Evolutionary conservation across 2,797 vertebrate genomes (phyloP), one percentile per base, ranked within the genome.

Genomic region (Fistularia commersonii): DNA sequence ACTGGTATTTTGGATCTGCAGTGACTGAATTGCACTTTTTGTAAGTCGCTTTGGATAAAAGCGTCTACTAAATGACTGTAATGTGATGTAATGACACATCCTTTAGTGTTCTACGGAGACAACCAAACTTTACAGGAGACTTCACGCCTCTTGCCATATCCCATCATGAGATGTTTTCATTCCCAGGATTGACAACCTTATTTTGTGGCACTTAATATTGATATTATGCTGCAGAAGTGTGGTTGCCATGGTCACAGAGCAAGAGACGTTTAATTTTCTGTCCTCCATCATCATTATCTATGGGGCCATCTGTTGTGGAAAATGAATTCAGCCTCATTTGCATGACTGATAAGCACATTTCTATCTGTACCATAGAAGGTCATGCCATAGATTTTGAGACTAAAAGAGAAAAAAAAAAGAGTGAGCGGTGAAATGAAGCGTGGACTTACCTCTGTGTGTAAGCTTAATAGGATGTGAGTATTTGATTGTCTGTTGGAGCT

Each of bases 261-360:
- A 86, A 95, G 95, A 98, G 95, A 98, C 95, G 96, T 98, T 97
- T 96, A 97, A 99, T 99, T 98, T 99, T 98, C 95, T 97, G 94
- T 98, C 95, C 94, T 96, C 95, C 94, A 98, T 99, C 96, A 98
- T 99, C 96, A 98, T 98, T 99, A 99, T 99, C 96, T 98, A 97
- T 97, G 96, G 95, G 96, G 95, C 96, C 96, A 99, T 99, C 96
- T 99, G 96, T 97, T 99, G 95, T 98, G 96, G 95, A 99, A 98
- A 98, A 99, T 99, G 96, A 99, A 98, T 99, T 98, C 96, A 97
- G 94, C 91, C 94, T 99, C 94, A 98, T 99, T 99, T 99, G 96
- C 96, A 99, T 99, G 95, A 97, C 95, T 99, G 95, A 99, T 99
- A 98, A 98, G 96, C 95, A 93, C 94, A 94, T 99, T 98, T 98